A percentile compares a stretch with the other conserved stretches of the same genome.
These are phyloP conservation scores for Corythoichthys intestinalis DNA, from an alignment of 2,113 vertebrate species.

Conservation along the genomic window DNA sequence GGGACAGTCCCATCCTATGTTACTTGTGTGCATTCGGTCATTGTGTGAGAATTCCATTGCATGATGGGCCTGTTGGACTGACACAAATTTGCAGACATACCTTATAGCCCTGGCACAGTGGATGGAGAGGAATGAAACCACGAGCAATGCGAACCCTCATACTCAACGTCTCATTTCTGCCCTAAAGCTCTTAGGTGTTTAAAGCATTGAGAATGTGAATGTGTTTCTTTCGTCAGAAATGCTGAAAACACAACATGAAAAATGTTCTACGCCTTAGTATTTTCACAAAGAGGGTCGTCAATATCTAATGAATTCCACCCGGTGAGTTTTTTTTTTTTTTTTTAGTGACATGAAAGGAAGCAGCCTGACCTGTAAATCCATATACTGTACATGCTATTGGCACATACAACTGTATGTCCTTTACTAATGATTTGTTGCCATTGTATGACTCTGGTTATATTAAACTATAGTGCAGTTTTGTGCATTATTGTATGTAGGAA, in stretches of 20 bases:
- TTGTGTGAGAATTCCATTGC: conserved; percentile 24
- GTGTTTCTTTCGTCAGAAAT: not conserved
- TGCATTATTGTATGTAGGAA: conserved; percentile 50
- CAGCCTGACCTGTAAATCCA: conserved; percentile 26
- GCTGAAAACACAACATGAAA: not conserved
- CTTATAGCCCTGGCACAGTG: not conserved
- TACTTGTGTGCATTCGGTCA: conserved; percentile 39
- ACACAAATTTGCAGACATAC: conserved; percentile 1
- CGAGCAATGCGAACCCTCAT: conserved; percentile 9
- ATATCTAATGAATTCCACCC: conserved; percentile 2
- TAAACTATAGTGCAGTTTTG: conserved; percentile 30
- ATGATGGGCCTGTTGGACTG: not conserved
- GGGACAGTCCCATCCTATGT: conserved; percentile 52
- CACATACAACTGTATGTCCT: conserved; percentile 20
- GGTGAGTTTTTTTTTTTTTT: not conserved
- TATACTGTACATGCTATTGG: conserved; percentile 11
- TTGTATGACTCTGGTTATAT: conserved; percentile 36
- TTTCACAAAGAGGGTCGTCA: not conserved
- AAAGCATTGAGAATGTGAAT: conserved; percentile 11
- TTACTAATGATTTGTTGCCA: conserved; percentile 38
- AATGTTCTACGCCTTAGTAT: conserved; percentile 13
- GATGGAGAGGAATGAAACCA: conserved; percentile 4
- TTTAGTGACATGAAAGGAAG: conserved; percentile 1
- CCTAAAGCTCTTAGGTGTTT: conserved; percentile 9
- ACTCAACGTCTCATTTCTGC: conserved; percentile 13